Evolutionary conservation across 1,140 invertebrate species (phyloP).

Genomic region (Paracyclopina nana): DNA sequence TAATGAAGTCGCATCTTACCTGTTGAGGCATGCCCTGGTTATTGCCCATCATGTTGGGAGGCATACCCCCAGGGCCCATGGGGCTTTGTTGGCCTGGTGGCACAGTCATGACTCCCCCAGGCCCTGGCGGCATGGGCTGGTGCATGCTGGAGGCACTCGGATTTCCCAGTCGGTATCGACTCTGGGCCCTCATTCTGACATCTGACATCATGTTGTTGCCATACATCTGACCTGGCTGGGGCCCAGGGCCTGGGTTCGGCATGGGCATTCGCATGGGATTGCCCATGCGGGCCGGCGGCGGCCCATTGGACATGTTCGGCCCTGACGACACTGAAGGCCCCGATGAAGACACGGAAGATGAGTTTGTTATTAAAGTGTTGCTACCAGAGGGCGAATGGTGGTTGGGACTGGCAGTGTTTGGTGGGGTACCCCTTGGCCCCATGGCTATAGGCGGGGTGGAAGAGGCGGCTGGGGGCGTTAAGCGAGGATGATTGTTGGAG

Average conservation of each 20-base stretch:
- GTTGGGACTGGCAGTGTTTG: background rate
- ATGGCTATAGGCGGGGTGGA: background rate
- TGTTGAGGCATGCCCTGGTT: background rate
- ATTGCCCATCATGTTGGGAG: background rate
- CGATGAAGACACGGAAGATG: too few species aligned
- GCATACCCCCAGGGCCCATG: background rate
- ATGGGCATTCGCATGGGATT: background rate
- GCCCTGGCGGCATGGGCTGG: background rate
- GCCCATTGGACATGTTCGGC: background rate
- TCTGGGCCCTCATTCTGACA: conserved; percentile 6
- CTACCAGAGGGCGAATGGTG: background rate
- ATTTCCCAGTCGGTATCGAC: conserved; percentile 6
- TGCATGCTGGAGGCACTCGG: background rate
- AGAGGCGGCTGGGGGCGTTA: background rate
- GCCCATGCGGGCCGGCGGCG: background rate
- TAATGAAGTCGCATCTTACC: background rate
- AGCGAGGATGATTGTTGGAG: too few species aligned
- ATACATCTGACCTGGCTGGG: background rate
- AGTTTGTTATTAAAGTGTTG: too few species aligned
- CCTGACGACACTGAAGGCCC: background rate
- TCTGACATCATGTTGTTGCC: too few species aligned
- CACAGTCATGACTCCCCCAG: background rate
- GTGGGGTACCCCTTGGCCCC: background rate
- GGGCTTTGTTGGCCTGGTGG: background rate
- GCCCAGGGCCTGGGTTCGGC: background rate